Evolutionary conservation across 2,888 invertebrate species (phyloP).

Genomic region (Athalia cordata): DNA sequence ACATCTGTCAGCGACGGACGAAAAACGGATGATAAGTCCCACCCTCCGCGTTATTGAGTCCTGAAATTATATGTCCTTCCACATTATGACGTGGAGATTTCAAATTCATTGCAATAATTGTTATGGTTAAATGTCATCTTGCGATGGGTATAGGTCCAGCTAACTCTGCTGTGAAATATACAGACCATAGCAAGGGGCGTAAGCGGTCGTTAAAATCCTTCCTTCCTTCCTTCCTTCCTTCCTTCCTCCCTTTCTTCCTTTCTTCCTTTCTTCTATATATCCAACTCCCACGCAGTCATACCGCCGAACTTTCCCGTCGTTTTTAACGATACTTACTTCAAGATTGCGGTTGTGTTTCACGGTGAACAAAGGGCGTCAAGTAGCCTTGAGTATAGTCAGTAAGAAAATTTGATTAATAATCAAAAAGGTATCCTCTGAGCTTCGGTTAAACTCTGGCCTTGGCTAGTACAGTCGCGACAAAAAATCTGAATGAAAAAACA

Average conservation of each 20-base stretch:
- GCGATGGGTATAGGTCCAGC: background rate
- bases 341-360: constrained; percentile 13
- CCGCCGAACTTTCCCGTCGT: constrained; percentile 2
- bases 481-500: too few species aligned
- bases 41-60: background rate
- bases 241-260: background rate
- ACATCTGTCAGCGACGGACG: constrained; percentile 2
- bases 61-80: too few species aligned
- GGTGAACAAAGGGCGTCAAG: constrained; percentile 23
- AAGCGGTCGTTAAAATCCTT: constrained; percentile 4
- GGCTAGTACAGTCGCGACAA: too few species aligned
- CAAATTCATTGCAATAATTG: background rate
- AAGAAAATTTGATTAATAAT: constrained; percentile 19
- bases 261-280: background rate
- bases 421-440: background rate
- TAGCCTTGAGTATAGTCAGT: background rate
- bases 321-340: constrained; percentile 12
- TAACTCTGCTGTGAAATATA: background rate
- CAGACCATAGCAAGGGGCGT: background rate
- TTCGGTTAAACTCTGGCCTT: background rate
- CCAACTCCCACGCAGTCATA: background rate
- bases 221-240: background rate
- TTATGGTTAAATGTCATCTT: background rate
- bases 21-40: background rate
- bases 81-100: background rate